A percentile compares a stretch with the other conserved stretches of the same genome.
These are phyloP conservation scores for Cinclus mexicanus DNA, from an alignment of 2,113 vertebrate genomes.

Conservation along the genomic window DNA sequence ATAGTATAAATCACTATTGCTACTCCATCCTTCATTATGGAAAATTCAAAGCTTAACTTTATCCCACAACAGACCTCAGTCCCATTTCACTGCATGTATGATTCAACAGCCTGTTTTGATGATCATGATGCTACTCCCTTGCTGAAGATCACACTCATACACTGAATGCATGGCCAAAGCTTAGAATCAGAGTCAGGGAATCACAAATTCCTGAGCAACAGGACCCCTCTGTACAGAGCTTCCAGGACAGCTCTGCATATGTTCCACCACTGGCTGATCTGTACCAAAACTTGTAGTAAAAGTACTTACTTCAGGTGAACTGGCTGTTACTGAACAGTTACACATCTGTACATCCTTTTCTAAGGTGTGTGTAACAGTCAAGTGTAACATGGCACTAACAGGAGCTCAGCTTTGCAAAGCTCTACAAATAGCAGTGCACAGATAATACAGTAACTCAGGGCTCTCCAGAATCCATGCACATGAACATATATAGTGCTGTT, in stretches of 20 bases:
- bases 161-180: background rate
- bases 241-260: background rate
- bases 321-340: background rate
- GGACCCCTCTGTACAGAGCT: background rate
- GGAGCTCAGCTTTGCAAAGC: background rate
- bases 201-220: background rate
- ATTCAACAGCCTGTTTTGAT: background rate
- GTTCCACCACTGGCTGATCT: background rate
- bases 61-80: background rate
- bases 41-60: background rate
- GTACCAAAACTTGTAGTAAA: background rate
- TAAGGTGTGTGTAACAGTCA: background rate
- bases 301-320: background rate
- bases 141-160: background rate
- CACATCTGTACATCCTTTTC: too few relatives aligned
- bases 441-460: background rate
- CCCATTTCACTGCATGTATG: background rate
- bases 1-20: background rate
- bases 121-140: background rate
- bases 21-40: background rate
- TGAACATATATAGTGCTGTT: rapidly evolving
- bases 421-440: rapidly evolving
- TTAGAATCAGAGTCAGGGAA: background rate
- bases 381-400: background rate
- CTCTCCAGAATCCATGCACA: background rate